Evolutionary conservation across 2,797 vertebrate genomes (phyloP).

Genomic region (Trichosurus vulpecula): DNA sequence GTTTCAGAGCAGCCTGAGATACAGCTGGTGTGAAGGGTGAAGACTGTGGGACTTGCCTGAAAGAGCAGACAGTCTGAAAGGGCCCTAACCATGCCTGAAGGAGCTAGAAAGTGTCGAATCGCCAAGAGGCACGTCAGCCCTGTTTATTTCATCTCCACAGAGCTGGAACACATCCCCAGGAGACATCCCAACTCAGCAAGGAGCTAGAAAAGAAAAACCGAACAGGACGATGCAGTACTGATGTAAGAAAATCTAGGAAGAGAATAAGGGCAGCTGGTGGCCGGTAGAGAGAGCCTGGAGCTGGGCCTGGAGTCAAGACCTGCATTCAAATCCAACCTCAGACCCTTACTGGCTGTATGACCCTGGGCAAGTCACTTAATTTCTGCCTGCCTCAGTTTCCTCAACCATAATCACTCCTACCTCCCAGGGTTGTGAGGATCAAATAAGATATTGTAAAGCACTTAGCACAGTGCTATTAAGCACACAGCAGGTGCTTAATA

Average conservation of each 20-base stretch:
- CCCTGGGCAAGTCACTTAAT: no score
- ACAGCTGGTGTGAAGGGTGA: neutral
- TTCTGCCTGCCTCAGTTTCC: no score
- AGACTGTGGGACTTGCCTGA: no score
- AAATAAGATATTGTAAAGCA: no score
- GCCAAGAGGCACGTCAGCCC: rapidly evolving
- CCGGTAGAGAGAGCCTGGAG: no score
- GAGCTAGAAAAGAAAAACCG: neutral
- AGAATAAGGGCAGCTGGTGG: no score
- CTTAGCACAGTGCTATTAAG: no score
- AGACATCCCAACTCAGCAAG: neutral
- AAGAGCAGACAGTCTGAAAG: neutral
- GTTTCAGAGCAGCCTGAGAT: neutral
- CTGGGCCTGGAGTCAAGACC: no score
- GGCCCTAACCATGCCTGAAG: neutral
- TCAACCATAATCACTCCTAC: no score
- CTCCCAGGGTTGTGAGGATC: no score
- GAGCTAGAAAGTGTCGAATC: neutral
- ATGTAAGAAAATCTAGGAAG: neutral
- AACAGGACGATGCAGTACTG: neutral
- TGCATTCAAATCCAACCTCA: no score
- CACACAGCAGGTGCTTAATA: neutral
- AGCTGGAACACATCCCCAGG: neutral
- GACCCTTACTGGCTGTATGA: no score
- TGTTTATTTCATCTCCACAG: neutral